Evolutionary conservation across 1,140 invertebrate genomes (phyloP), one percentile per base, ranked within the genome.

Genomic region (Riptortus pedestris): DNA sequence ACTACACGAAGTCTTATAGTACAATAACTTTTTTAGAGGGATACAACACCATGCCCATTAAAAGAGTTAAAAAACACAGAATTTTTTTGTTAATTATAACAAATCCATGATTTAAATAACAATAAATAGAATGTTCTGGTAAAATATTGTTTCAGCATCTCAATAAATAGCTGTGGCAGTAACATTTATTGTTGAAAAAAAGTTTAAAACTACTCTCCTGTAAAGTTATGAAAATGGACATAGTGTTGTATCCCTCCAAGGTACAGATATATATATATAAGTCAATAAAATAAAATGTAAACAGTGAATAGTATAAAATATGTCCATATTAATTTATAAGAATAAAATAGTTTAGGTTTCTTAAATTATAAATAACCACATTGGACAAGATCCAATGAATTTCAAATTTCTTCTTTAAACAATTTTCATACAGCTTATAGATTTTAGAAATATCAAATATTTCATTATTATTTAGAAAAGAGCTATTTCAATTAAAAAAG

Each of bases 91-190:
- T 48, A n/a, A n/a, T 48, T 48, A 48, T 11, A 48, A 48, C 45
- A n/a, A 11, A 11, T 48, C 4, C 7, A 48, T 48, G 45, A 48
- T 48, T 7, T 48, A 48, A 48, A 48, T 48, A 48, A 48, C 45
- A 48, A 48, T 48, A 48, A 48, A 48, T 48, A 48, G 45, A 48
- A 18, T 48, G 45, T 48, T 48, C 45, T 48, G 45, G n/a, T 48
- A 48, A 48, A 48, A 48, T 48, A 48, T 48, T 18, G n/a, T 48
- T 48, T 11, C 45, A 48, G 18, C 7, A 48, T 48, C 45, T 48
- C 45, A 48, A 48, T 48, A 48, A 48, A 48, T 48, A 48, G 45
- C n/a, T 11, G n/a, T 11, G 7, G 4, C 7, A 48, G 18, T 18
- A 48, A 11, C 7, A 18, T 4, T 48, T 48, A 11, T 48, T 11